Conservation (phyloP, 1,140 invertebrate species). For the Eriosoma lanigerum region DNA sequence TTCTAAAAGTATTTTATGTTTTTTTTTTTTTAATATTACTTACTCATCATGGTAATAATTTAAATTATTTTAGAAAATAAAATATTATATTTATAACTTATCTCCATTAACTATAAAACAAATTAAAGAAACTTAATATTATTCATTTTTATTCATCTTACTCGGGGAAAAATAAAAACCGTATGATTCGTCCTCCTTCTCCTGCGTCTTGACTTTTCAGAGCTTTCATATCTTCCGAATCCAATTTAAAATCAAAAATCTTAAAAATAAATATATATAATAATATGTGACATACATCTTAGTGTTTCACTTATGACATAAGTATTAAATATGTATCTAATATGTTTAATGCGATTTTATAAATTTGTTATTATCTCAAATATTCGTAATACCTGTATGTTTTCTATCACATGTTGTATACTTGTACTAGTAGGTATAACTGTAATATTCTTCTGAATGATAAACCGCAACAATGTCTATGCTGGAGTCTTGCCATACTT, state of each 20-base stretch:
- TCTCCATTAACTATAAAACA: no score
- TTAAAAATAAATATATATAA: slow-evolving; percentile 59
- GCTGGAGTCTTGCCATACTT: slow-evolving; percentile 64
- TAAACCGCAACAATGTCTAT: slow-evolving; percentile 65
- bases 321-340: no score
- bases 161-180: slow-evolving; percentile 65
- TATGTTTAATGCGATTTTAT: neutral
- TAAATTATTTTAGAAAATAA: no score
- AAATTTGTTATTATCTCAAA: neutral
- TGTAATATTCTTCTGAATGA: slow-evolving; percentile 62
- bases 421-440: slow-evolving; percentile 69
- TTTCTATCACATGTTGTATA: slow-evolving; percentile 62
- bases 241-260: slow-evolving; percentile 64
- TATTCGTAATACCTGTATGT: slow-evolving; percentile 59
- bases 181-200: slow-evolving; percentile 63
- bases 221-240: slow-evolving; percentile 60
- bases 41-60: no score
- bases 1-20: no score
- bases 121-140: neutral
- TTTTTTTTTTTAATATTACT: no score
- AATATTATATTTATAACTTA: no score
- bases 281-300: no score
- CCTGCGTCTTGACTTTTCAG: slow-evolving; percentile 63
- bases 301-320: no score
- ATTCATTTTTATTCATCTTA: slow-evolving; percentile 54